Evolutionary conservation across 92 coral and sea anemone genomes (phyloP), one percentile per base, ranked within the genome.

Genomic region (Meandrina meandrites): DNA sequence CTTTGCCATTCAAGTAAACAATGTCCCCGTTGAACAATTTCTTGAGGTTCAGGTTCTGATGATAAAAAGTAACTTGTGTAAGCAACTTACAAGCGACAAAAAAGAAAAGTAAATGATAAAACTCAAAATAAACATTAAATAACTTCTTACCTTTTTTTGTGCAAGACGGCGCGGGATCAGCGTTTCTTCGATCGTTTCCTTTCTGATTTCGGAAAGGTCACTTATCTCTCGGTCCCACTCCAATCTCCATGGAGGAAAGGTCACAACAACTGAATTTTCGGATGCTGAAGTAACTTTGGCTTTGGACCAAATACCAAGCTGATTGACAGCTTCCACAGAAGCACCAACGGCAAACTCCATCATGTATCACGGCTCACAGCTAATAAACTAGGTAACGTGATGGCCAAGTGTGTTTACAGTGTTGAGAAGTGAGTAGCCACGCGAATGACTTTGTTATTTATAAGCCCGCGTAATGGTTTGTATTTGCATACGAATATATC

Each of bases 71-170:
- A 70, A 70, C 76, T 70, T 4, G 36, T 70, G 35, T 70, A 27
- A 70, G 76, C 76, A 70, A 70, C 76, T 70, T 27, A 70, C 35
- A 27, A 70, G 76, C 76, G 36, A 70, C 76, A 70, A 70, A 27
- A 11, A 28, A 27, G 36, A 12, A 70, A 27, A 70, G 76, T 4
- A 70, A 27, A 70, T 11, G 76, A 70, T 8, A 70, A 70, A 70
- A 70, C 42, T 70, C 76, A 27, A 70, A 70, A 70, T 70, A 27
- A 70, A 70, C 76, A 70, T 70, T 27, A 70, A 70, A 70, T 70
- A 70, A 70, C 36, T 70, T 70, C 76, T 70, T 70, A 70, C 76
- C 76, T 70, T 70, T 70, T 70, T 70, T 27, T 70, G 76, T 70
- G 35, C 76, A 12, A 70, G 76, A 27, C 36, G 76, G 76, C 36